These are phyloP conservation scores for Chionodraco myersi DNA, from an alignment of 2,113 vertebrate species.

Conservation along the genomic window DNA sequence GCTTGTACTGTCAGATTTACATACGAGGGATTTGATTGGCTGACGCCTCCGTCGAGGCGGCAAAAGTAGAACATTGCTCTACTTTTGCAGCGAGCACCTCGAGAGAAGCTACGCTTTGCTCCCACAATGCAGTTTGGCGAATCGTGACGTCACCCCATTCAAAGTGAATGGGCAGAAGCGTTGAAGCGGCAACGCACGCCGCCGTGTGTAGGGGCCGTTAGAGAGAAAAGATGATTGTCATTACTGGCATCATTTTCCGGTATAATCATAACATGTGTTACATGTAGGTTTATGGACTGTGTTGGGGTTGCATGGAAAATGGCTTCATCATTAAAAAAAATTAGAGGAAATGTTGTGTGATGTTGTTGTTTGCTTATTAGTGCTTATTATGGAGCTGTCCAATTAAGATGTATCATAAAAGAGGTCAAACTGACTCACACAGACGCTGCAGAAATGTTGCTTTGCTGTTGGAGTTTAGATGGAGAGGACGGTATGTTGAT, in stretches of 20 bases:
- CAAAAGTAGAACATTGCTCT: no score
- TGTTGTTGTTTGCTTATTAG: background rate
- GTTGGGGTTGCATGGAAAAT: slow-evolving; percentile 17
- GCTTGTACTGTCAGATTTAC: no score
- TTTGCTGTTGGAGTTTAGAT: slow-evolving; percentile 6
- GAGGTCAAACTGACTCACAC: slow-evolving; percentile 9
- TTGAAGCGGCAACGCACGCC: no score
- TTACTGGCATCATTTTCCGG: background rate
- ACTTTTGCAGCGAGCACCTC: no score
- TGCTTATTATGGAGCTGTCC: slow-evolving; percentile 27
- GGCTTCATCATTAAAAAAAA: background rate
- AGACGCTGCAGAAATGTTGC: slow-evolving; percentile 10
- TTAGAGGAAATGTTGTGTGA: slow-evolving; percentile 5
- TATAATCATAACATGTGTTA: slow-evolving; percentile 23
- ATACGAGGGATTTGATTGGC: no score
- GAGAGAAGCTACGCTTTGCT: no score
- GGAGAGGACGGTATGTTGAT: slow-evolving; percentile 21
- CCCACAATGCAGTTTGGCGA: no score
- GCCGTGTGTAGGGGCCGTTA: background rate
- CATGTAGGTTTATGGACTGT: slow-evolving; percentile 6
- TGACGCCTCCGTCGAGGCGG: no score
- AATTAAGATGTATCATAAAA: slow-evolving; percentile 20
- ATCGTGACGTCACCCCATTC: no score
- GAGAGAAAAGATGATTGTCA: background rate
- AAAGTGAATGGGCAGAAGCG: no score